phyloP scores from a whole-genome alignment of 2,888 invertebrate species.

The Apodemia mormo region DNA sequence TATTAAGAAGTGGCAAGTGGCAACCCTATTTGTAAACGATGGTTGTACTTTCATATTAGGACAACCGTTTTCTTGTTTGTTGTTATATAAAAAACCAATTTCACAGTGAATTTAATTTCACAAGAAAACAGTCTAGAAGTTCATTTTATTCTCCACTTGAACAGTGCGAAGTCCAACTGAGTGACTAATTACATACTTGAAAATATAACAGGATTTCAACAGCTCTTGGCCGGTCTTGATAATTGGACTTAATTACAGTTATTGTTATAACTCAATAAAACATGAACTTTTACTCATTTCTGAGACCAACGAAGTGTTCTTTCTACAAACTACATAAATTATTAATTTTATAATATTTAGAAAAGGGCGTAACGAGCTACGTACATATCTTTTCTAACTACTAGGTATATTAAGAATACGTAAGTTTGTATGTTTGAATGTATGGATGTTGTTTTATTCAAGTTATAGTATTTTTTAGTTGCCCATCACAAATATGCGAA shows the following conservation, averaged over 20 bases:
- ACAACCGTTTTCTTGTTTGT: too few relatives aligned
- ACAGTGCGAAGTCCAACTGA: slow-evolving; percentile 5
- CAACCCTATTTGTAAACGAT: too few relatives aligned
- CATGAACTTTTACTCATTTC: background rate
- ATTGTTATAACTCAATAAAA: slow-evolving; percentile 14
- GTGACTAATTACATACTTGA: slow-evolving; percentile 14
- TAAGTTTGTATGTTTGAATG: too few relatives aligned
- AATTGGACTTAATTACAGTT: slow-evolving; percentile 3
- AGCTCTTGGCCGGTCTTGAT: slow-evolving; percentile 10
- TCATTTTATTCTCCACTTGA: background rate
- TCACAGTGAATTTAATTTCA: background rate
- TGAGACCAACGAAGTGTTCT: background rate
- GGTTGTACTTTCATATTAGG: too few relatives aligned
- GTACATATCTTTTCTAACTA: too few relatives aligned
- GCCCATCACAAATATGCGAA: too few relatives aligned
- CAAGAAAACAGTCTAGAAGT: background rate
- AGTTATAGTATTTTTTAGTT: too few relatives aligned
- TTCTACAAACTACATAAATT: background rate
- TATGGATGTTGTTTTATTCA: too few relatives aligned
- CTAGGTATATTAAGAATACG: too few relatives aligned
- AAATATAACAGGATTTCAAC: slow-evolving; percentile 16
- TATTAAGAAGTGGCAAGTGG: too few relatives aligned
- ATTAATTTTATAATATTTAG: background rate
- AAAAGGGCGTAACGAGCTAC: too few relatives aligned
- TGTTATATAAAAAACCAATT: too few relatives aligned